A percentile compares a stretch with the other conserved stretches of the same genome.
Conservation (phyloP, 2,113 vertebrate genomes). For the Colaptes auratus region DNA sequence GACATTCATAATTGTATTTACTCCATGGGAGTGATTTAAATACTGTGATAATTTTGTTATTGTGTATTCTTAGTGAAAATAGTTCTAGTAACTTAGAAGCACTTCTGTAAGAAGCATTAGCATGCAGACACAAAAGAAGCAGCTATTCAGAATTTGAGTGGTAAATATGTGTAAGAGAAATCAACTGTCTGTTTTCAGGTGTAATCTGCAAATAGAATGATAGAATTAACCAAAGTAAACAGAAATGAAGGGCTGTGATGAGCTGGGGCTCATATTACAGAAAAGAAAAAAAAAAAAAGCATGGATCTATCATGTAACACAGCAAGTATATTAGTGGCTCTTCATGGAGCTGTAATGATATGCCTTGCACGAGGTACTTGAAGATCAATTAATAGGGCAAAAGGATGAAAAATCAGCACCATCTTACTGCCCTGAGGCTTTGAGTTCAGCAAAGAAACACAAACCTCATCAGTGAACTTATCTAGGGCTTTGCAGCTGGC, state of each 20-base stretch:
- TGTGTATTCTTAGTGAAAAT: constrained; percentile 11
- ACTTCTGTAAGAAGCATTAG: not conserved
- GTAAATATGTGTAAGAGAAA: not conserved
- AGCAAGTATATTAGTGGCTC: not conserved
- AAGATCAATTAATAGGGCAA: constrained; percentile 33
- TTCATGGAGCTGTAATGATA: not conserved
- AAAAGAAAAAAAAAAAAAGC: not conserved
- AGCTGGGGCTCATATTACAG: not conserved
- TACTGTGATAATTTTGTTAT: constrained; percentile 33
- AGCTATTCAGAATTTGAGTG: constrained; percentile 12
- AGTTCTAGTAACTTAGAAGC: constrained; percentile 3
- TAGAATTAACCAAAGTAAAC: not conserved
- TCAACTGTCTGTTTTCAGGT: not conserved
- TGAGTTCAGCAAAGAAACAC: constrained; percentile 36
- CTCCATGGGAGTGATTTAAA: constrained; percentile 32
- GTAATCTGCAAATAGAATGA: not conserved
- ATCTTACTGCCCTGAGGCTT: not conserved
- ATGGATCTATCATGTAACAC: not conserved
- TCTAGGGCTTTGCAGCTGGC: constrained; percentile 40
- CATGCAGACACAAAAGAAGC: not conserved
- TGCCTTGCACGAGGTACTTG: not conserved
- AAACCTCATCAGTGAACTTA: constrained; percentile 38
- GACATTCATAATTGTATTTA: not conserved
- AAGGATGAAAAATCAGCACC: not conserved
- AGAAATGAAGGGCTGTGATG: not conserved